Evolutionary conservation across 2,113 vertebrate species (phyloP), one percentile per base, ranked within the genome.

Genomic region (Megaceryle torquata): DNA sequence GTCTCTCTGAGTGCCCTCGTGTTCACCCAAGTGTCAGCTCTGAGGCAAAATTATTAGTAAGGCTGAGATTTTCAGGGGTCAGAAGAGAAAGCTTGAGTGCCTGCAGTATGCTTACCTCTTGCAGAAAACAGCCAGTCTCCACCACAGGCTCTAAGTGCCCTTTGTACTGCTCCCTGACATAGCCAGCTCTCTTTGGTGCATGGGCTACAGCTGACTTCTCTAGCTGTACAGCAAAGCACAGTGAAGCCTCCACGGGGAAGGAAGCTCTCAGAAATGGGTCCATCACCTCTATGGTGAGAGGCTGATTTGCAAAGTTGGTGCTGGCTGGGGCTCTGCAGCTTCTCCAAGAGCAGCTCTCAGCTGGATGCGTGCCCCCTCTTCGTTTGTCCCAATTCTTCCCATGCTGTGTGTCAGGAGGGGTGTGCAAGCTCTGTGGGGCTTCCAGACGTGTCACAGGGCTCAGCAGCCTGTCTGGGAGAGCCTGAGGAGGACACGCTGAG

Each of bases 111-210:
- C 37, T 68, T 6, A 25, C 11, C 28, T 46, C 50, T 48, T 46
- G 25, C 33, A 91, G 81, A 50, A 71, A 89, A 67, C 15, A 29
- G 11, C 20, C 41, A 6, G 50, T 43, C 17, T 59, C 21, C 29
- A n/a, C 10, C 41, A n/a, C 35, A n/a, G 37, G 59, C 35, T 85
- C 59, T n/a, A 29, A 51, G 37, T 7, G 60, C 26, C n/a, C 76
- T 59, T 61, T 1, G 0, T 33, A 51, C 18, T 63, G 5, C 39
- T 39, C 15, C n/a, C 51, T 4, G 5, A 9, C 20, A n/a, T 75
- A 68, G 24, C 25, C 46, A 53, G 51, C 19, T 57, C 39, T 84
- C 43, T 51, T n/a, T 56, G 54, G 31, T 43, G 69, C 60, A 35
- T 2, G 2, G 82, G 46, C 57, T 72, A 18, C 63, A 63, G 51